Conservation (phyloP, 2,888 invertebrate genomes). For the Reticulitermes lucifugus region DNA sequence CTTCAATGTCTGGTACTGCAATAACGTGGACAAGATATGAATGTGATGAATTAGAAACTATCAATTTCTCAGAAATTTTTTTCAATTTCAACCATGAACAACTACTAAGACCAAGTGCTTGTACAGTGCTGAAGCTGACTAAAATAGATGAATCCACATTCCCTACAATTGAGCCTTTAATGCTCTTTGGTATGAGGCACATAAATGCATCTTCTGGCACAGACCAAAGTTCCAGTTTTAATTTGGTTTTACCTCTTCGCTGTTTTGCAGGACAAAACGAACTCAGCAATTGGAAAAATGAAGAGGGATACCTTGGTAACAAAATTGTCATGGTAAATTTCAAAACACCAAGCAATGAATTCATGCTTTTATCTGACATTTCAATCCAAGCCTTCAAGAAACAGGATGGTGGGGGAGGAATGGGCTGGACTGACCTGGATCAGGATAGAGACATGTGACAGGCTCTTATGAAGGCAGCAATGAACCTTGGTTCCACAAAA, state of each 20-base stretch:
- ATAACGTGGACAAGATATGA: constrained; percentile 1
- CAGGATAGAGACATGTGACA: no score
- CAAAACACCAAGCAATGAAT: not conserved
- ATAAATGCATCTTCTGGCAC: constrained; percentile 8
- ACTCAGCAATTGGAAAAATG: not conserved
- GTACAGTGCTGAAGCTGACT: constrained; percentile 14
- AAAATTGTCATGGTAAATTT: constrained; percentile 33
- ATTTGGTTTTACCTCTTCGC: not conserved
- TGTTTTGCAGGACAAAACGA: not conserved
- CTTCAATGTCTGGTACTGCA: constrained; percentile 17
- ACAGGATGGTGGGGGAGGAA: no score
- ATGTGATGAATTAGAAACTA: not conserved
- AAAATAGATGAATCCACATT: constrained; percentile 16
- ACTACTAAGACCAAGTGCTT: not conserved
- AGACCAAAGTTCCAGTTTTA: not conserved
- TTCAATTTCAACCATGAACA: constrained; percentile 28
- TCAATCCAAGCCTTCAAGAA: no score
- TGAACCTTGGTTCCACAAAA: no score
- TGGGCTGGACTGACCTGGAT: no score
- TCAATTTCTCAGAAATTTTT: not conserved
- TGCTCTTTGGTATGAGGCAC: not conserved
- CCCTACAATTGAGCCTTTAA: not conserved
- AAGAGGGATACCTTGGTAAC: not conserved
- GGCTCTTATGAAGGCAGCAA: no score
- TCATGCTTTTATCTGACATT: not conserved